These are phyloP conservation scores for Hydrozoanthus tunicans DNA, from an alignment of 64 coral and sea anemone genomes.

Conservation along the genomic window DNA sequence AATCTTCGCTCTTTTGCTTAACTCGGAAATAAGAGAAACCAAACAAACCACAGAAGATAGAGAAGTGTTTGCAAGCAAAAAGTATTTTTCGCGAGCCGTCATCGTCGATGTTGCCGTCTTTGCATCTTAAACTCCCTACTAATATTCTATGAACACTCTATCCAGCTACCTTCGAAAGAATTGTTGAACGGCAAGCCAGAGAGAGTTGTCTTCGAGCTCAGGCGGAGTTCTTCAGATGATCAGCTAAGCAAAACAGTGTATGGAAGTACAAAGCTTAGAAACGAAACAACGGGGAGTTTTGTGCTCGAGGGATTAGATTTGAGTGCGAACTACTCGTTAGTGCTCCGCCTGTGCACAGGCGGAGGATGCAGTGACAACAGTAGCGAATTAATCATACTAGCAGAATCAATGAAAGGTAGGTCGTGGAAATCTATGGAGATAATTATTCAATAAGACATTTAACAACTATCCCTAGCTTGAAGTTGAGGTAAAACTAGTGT, in stretches of 20 bases:
- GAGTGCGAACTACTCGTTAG: slow-evolving; percentile 15
- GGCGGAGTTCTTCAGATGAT: background rate
- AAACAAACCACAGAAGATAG: too few species aligned
- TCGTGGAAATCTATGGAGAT: too few species aligned
- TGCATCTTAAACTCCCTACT: too few species aligned
- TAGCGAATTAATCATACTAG: background rate
- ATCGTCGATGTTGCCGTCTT: too few species aligned
- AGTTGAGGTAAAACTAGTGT: too few species aligned
- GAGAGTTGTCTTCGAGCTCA: slow-evolving; percentile 4
- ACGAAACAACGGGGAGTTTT: background rate
- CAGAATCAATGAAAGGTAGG: background rate
- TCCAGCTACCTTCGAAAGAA: slow-evolving; percentile 3
- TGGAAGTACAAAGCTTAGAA: background rate
- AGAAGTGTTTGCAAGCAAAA: too few species aligned
- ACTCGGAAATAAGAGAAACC: too few species aligned
- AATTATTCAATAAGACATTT: too few species aligned
- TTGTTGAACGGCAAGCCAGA: background rate
- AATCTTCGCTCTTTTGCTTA: too few species aligned
- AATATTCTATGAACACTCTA: background rate
- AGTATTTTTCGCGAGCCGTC: too few species aligned
- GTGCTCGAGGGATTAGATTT: slow-evolving; percentile 10
- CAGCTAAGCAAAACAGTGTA: background rate
- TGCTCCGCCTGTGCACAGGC: slow-evolving; percentile 31
- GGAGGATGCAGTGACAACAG: slow-evolving; percentile 12
- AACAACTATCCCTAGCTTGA: too few species aligned